These are phyloP conservation scores for Caretta caretta DNA, from an alignment of 2,113 vertebrate genomes.

Conservation along the genomic window DNA sequence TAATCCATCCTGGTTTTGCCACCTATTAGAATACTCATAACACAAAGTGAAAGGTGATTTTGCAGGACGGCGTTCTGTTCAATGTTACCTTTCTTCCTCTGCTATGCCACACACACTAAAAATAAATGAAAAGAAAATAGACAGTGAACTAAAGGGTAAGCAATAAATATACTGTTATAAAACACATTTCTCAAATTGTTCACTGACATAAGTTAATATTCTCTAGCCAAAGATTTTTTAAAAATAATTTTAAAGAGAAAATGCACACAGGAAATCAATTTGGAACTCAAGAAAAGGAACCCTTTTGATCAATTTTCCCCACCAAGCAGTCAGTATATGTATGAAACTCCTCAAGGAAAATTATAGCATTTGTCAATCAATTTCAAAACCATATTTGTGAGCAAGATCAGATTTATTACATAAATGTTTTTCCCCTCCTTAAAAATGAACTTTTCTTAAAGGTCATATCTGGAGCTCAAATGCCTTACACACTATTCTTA, in stretches of 20 bases:
- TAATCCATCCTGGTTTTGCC: rapidly evolving
- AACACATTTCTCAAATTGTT: slow-evolving; percentile 17
- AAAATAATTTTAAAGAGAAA: neutral
- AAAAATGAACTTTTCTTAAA: neutral
- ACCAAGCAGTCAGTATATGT: neutral
- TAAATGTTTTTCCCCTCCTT: neutral
- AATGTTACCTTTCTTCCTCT: neutral
- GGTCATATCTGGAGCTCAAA: neutral
- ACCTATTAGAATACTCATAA: neutral
- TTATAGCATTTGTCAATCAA: neutral
- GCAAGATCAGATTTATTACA: neutral
- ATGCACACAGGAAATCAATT: neutral
- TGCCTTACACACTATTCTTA: neutral
- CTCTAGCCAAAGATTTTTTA: neutral
- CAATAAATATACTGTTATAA: neutral
- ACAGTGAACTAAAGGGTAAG: neutral
- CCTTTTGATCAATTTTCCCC: neutral
- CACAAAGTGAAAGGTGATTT: neutral
- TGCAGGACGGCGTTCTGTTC: neutral
- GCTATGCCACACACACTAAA: neutral
- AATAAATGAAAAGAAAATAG: neutral
- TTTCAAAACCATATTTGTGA: neutral
- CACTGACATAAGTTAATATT: neutral
- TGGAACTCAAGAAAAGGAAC: neutral
- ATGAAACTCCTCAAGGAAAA: neutral